A percentile compares a stretch with the other conserved stretches of the same genome.
Conservation (phyloP, 1,140 invertebrate species). For the Diachasmimorpha longicaudata region DNA sequence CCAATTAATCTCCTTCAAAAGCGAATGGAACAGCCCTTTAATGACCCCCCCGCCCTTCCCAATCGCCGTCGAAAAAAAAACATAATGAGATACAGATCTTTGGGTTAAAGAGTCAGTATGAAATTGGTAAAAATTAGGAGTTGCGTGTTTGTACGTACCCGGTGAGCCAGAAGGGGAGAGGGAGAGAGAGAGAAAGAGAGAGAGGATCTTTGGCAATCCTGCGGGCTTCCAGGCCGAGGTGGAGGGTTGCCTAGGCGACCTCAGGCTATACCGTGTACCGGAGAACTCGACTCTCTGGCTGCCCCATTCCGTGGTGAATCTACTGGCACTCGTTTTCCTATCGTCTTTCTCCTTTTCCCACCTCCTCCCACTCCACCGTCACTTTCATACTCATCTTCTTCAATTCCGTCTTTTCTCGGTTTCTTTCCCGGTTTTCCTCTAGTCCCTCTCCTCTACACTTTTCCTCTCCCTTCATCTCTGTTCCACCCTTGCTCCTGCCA, state of each 20-base stretch:
- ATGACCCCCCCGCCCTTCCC: not conserved
- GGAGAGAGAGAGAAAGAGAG: not conserved
- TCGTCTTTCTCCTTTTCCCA: not conserved
- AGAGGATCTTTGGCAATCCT: constrained; percentile 24
- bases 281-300: constrained; percentile 14
- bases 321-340: constrained; percentile 14
- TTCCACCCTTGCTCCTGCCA: not conserved
- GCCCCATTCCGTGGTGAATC: constrained; percentile 14
- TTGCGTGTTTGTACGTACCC: not conserved
- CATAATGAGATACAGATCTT: too few relatives aligned
- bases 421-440: not conserved
- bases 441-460: not conserved
- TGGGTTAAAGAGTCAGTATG: not conserved
- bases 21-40: not conserved
- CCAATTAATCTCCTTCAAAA: not conserved
- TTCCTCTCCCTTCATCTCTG: not conserved
- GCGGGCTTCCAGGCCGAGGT: constrained; percentile 25
- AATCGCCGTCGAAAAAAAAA: too few relatives aligned
- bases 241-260: constrained; percentile 35
- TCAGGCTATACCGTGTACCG: not conserved
- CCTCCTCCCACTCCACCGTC: not conserved
- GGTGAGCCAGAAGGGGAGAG: not conserved
- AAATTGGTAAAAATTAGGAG: not conserved
- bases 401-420: constrained; percentile 10
- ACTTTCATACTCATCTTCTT: constrained; percentile 1